These are phyloP conservation scores for Sorex fumeus DNA, from an alignment of 2,113 vertebrate species.

Conservation along the genomic window DNA sequence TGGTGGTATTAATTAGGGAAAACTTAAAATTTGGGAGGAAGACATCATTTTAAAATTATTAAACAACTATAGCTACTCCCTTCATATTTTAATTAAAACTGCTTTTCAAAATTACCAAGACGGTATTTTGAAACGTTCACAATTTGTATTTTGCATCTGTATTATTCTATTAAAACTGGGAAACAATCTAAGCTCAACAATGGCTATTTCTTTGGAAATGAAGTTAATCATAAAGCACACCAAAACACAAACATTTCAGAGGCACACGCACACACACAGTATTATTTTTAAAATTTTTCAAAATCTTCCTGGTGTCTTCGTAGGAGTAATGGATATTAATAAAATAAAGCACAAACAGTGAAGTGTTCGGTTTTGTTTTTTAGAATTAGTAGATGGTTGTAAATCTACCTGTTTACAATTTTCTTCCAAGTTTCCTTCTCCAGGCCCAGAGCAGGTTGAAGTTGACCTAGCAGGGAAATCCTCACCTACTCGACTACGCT, in stretches of 20 bases:
- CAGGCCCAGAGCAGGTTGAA: constrained; percentile 92
- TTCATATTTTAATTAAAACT: constrained; percentile 18
- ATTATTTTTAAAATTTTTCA: constrained; percentile 70
- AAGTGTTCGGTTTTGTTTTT: constrained; percentile 59
- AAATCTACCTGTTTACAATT: constrained; percentile 98
- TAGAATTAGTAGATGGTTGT: constrained; percentile 88
- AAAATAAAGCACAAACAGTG: constrained; percentile 84
- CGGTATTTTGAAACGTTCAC: not conserved
- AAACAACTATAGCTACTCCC: not conserved
- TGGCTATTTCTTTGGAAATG: constrained; percentile 3
- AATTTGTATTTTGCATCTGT: not conserved
- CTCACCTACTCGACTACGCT: constrained; percentile 96
- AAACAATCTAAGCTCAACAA: not conserved
- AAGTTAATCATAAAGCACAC: constrained; percentile 60
- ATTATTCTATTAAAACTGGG: not conserved
- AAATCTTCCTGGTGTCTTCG: constrained; percentile 70
- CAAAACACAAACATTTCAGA: constrained; percentile 26
- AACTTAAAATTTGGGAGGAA: not conserved
- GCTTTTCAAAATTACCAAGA: not conserved
- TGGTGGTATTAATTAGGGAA: constrained; percentile 9
- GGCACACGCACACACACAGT: not conserved
- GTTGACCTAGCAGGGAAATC: constrained; percentile 94
- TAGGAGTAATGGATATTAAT: constrained; percentile 75
- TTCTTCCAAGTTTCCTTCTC: constrained; percentile 96
- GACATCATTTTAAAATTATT: constrained; percentile 37